Evolutionary conservation across 2,113 vertebrate species (phyloP), one percentile per base, ranked within the genome.

Genomic region (Gavialis gangeticus): DNA sequence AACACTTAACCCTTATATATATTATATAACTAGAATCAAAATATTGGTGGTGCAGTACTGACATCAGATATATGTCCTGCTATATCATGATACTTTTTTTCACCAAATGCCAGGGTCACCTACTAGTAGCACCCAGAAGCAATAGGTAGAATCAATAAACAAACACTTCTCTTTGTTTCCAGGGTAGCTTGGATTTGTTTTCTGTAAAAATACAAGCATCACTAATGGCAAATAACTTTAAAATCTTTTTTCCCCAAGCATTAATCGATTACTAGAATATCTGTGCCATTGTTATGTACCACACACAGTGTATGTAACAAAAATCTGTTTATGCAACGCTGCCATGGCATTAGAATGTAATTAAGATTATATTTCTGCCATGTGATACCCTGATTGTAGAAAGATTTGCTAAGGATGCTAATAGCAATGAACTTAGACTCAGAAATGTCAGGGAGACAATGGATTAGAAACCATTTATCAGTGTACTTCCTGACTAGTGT

Each of bases 1-100:
- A 92, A 94, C 79, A 55, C 34, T 95, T 93, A 94, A 79, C 75
- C 94, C 81, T 87, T 96, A 97, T 64, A 63, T 75, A 21, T 82
- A 63, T 79, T 87, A 28, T 83, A 21, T 54, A 93, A 5, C 34
- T 58, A 82, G 80, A 60, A 79, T 55, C 82, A 75, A 28, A 75
- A 56, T 24, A 91, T 56, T 34, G 88, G 86, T 84, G 54, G 0
- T 63, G 54, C 25, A 86, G 56, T 88, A 28, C 79, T 75, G 79
- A 64, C 56, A 57, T 1, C 37, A 27, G 28, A 56, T 83, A 56
- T 62, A 59, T 10, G 60, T 73, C 82, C 63, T 88, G 89, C 81
- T 93, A 55, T 76, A 10, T 12, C 27, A 63, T 55, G 84, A 34
- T 37, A 78, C 1, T 1, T 27, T 77, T 82, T 79, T 69, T 84